A percentile compares a stretch with the other conserved stretches of the same genome.
phyloP scores from a whole-genome alignment of 2,888 invertebrate genomes.

The Athetis lepigone region DNA sequence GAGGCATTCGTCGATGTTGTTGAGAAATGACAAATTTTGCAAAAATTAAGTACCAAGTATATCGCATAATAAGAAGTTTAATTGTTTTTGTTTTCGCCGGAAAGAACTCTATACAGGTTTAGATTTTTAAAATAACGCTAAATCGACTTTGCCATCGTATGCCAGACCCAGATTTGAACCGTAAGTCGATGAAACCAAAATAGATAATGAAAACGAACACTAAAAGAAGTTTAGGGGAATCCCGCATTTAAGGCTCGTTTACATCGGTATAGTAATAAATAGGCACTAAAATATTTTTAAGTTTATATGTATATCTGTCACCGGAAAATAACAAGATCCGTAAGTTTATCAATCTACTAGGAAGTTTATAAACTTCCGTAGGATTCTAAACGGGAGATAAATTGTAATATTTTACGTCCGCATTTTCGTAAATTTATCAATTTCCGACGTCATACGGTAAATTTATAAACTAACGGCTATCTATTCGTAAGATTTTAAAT shows the following conservation, averaged over 20 bases:
- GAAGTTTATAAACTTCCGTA: too few relatives aligned
- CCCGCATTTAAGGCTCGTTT: background rate
- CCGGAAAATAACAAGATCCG: too few relatives aligned
- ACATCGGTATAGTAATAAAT: background rate
- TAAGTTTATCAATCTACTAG: too few relatives aligned
- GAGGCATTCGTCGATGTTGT: slow-evolving; percentile 1
- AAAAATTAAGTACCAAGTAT: too few relatives aligned
- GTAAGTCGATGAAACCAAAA: background rate
- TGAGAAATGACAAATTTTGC: slow-evolving; percentile 1
- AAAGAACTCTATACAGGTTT: background rate
- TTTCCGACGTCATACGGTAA: too few relatives aligned
- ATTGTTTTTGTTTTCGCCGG: background rate
- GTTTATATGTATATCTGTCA: too few relatives aligned
- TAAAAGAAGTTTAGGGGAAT: slow-evolving; percentile 13
- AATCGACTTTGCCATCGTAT: background rate
- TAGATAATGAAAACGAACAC: slow-evolving; percentile 12
- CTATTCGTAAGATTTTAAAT: too few relatives aligned
- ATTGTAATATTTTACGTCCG: too few relatives aligned
- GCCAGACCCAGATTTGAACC: background rate
- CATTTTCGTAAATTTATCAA: too few relatives aligned
- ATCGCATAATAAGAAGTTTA: background rate
- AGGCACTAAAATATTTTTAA: too few relatives aligned
- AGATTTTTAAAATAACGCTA: background rate
- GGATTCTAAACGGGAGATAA: too few relatives aligned
- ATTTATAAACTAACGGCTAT: too few relatives aligned